Base-by-base conservation (phyloP, 2,113 vertebrate species). In the Colinus virginianus region DNA sequence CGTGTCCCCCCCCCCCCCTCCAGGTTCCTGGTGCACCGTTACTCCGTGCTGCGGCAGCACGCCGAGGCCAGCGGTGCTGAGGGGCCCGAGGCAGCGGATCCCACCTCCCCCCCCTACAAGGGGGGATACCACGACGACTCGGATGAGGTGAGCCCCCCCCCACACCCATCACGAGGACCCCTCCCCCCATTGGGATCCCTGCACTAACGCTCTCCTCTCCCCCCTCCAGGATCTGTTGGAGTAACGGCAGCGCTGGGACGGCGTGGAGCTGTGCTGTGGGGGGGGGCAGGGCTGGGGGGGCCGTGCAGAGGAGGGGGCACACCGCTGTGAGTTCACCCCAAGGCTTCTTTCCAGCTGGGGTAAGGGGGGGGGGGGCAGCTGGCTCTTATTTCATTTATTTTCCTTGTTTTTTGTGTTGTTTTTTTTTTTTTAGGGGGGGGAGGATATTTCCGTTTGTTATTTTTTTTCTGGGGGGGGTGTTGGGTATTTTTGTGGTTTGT, bases 21-120 rank as follows among this genome's bases (percentile, higher is more conserved):
- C 96, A 99, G 99, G 97, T 99, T 99, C 95, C 97, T 99, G 26
- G 99, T 99, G 61, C 99, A 99, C 77, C 97, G 99, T 6, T 99
- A 99, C 90, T 99, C 99, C 0, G 98, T 99, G 8, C 98, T 99
- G 38, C 98, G 97, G 82, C 98, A 99, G 84, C 98, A 99, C 1
- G 98, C 97, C 0, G 98, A 99, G 90, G 98, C 98, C 12, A 98
- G 98, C 3, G 98, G 98, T 7, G 97, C 98, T 22, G 98, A 99
- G 7, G 98, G 97, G 34, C 15, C 97, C 14, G 99, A 99, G 4
- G 94, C 98, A n/a, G 67, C 98, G 70, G 98, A 98, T 58, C 76
- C 97, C 1, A 64, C 72, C 75, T 66, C 97, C 30, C 95, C 94
- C 38, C 93, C 96, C 49, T 94, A 90, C 79, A 97, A 98, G 25